Conservation (phyloP, 2,113 vertebrate species). For the Diphyllodes magnificus region DNA sequence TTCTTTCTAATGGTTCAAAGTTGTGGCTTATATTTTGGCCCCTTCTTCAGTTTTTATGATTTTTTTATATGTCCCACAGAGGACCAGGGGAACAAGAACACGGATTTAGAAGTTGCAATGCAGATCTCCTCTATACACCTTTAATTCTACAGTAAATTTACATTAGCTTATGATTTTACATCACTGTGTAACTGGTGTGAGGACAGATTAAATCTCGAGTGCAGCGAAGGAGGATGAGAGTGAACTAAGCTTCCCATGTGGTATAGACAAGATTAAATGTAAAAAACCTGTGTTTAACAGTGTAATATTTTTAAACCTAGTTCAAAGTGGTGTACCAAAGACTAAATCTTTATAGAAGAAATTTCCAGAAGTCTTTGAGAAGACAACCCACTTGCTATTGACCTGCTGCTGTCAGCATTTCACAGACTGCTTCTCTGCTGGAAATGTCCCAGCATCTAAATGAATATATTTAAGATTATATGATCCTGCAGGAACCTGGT, state of each 20-base stretch:
- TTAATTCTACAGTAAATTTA: neutral
- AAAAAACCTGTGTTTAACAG: neutral
- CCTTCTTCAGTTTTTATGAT: neutral
- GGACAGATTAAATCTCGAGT: neutral
- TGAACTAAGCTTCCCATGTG: neutral
- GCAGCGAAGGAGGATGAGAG: neutral
- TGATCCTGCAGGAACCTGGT: neutral
- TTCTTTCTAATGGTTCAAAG: neutral
- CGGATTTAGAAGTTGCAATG: neutral
- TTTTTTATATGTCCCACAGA: neutral
- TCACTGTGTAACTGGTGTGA: neutral
- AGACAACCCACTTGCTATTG: neutral
- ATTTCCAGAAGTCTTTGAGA: neutral
- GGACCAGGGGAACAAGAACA: neutral
- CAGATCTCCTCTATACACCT: neutral
- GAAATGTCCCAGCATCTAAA: neutral
- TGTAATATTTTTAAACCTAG: neutral
- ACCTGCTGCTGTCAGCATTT: neutral
- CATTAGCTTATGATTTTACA: neutral
- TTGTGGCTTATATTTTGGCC: neutral
- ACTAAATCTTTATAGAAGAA: neutral
- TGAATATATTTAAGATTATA: neutral
- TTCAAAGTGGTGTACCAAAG: neutral
- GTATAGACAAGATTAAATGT: neutral
- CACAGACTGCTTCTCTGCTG: neutral